Evolutionary conservation across 2,797 vertebrate genomes (phyloP).

Genomic region (Crocidura indochinensis): DNA sequence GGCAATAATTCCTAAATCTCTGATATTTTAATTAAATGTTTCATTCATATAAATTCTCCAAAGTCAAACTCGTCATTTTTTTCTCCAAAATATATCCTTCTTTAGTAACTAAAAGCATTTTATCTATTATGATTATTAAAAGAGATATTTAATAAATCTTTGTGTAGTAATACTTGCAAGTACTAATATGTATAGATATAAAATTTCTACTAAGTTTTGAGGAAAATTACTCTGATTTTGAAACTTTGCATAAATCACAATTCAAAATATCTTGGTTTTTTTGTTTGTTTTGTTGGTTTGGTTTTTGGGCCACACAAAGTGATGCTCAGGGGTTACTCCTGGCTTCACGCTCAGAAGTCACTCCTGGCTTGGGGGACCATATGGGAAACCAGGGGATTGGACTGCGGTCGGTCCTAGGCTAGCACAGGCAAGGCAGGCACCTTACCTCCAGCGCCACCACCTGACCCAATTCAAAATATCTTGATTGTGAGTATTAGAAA

Average conservation of each 20-base stretch:
- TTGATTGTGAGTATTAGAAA: neutral
- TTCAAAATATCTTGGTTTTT: neutral
- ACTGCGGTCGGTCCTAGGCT: no score
- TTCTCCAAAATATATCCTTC: neutral
- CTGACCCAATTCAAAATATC: conserved; percentile 13
- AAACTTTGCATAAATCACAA: conserved; percentile 41
- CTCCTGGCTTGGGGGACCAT: no score
- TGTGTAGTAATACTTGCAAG: neutral
- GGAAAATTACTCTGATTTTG: neutral
- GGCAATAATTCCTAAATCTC: neutral
- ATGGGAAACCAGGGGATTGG: no score
- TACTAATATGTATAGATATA: conserved; percentile 10
- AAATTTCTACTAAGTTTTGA: neutral
- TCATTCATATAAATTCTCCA: neutral
- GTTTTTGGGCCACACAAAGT: no score
- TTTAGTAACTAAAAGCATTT: neutral
- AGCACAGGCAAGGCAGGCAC: no score
- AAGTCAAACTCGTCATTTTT: neutral
- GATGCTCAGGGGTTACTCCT: no score
- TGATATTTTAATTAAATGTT: conserved; percentile 44
- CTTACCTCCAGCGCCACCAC: no score
- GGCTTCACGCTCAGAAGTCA: no score
- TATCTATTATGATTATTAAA: conserved; percentile 15
- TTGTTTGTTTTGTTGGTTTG: no score
- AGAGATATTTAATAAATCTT: neutral